Percentiles rank a stretch among this genome's conserved stretches.
Conservation (phyloP, 2,888 invertebrate species). For the Blastobasis lacticolella region DNA sequence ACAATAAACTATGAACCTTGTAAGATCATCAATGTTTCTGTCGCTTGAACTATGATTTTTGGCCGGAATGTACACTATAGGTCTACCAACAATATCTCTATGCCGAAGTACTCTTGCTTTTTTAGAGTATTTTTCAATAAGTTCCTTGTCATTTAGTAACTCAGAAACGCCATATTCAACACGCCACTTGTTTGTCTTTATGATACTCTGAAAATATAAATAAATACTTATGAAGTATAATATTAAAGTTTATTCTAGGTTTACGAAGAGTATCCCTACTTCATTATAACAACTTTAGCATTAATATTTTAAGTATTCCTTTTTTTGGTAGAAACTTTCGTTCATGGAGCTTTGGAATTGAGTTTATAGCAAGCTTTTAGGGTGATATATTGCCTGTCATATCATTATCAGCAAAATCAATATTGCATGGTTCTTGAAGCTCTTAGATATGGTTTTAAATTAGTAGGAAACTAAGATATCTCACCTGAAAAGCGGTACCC, state of each 20-base stretch:
- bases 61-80: constrained; percentile 85
- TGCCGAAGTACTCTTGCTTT: constrained; percentile 82
- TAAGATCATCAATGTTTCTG: constrained; percentile 83
- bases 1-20: constrained; percentile 85
- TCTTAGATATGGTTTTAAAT: no score
- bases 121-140: constrained; percentile 73
- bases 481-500: constrained; percentile 83
- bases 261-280: no score
- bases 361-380: no score
- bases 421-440: no score
- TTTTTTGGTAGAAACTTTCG: no score
- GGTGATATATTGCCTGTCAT: no score
- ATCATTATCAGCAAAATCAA: no score
- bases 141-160: constrained; percentile 67
- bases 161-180: constrained; percentile 80
- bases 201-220: constrained; percentile 74
- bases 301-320: no score
- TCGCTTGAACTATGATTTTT: constrained; percentile 83
- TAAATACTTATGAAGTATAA: no score
- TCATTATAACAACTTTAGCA: no score
- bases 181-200: constrained; percentile 88
- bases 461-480: not conserved
- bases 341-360: no score
- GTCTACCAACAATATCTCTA: constrained; percentile 81
- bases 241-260: no score